Percentiles rank a stretch among this genome's conserved stretches.
Conservation (phyloP, 2,888 invertebrate genomes). For the Nudaria mundana region DNA sequence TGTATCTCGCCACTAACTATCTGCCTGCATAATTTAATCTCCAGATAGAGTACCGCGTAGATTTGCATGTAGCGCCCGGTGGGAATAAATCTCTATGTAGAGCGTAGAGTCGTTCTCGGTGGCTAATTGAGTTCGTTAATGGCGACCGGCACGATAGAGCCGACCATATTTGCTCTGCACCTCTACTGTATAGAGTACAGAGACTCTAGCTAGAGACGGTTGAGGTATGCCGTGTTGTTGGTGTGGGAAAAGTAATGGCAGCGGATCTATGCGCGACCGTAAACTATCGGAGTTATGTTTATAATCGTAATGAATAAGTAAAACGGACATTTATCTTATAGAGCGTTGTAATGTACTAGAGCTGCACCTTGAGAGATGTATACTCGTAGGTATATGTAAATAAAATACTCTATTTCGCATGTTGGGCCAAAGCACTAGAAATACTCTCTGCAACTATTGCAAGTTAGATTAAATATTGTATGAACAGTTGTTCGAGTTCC, state of each 20-base stretch:
- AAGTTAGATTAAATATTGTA: too few species aligned
- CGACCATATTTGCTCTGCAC: slow-evolving; percentile 5
- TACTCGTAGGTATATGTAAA: too few species aligned
- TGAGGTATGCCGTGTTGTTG: slow-evolving; percentile 4
- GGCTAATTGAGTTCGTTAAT: slow-evolving; percentile 47
- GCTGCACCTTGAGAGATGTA: too few species aligned
- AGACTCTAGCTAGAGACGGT: not conserved
- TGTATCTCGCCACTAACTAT: slow-evolving; percentile 27
- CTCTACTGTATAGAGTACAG: not conserved
- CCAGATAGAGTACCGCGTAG: slow-evolving; percentile 18
- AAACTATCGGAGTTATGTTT: slow-evolving; percentile 1
- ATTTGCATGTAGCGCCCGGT: slow-evolving; percentile 29
- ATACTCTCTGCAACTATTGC: too few species aligned
- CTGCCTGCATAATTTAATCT: slow-evolving; percentile 30
- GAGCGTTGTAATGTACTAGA: too few species aligned
- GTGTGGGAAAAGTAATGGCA: not conserved
- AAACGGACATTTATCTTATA: too few species aligned
- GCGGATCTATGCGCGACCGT: not conserved
- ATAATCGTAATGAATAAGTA: slow-evolving; percentile 1
- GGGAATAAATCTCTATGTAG: slow-evolving; percentile 29
- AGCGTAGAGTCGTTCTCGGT: slow-evolving; percentile 16
- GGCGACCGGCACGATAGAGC: slow-evolving; percentile 28
- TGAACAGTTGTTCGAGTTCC: too few species aligned
- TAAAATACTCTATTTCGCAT: too few species aligned
- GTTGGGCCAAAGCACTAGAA: too few species aligned